Percentiles rank a stretch among this genome's conserved stretches.
These are phyloP conservation scores for Agelastica alni DNA, from an alignment of 2,888 invertebrate species.

Conservation along the genomic window DNA sequence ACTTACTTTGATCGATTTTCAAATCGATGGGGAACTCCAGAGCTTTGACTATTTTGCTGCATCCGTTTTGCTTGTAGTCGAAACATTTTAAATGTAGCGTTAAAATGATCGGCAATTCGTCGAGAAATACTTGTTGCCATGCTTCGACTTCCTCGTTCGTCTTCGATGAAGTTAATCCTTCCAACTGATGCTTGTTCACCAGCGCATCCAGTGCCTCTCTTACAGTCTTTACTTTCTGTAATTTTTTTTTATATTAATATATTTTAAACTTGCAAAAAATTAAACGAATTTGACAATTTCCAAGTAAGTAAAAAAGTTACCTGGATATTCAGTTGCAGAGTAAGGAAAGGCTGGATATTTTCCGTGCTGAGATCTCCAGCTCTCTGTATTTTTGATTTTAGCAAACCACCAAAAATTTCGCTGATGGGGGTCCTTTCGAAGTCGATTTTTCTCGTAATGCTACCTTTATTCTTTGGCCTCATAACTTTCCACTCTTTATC, in stretches of 20 bases:
- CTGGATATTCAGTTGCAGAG: slow-evolving; percentile 92
- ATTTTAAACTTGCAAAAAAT: no score
- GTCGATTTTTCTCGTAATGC: slow-evolving; percentile 83
- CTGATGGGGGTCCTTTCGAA: slow-evolving; percentile 86
- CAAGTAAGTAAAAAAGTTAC: slow-evolving; percentile 61
- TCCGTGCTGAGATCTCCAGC: slow-evolving; percentile 80
- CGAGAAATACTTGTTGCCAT: slow-evolving; percentile 87
- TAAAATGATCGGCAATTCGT: slow-evolving; percentile 86
- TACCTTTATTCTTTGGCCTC: slow-evolving; percentile 85
- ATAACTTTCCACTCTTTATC: slow-evolving; percentile 79
- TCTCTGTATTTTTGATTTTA: slow-evolving; percentile 80
- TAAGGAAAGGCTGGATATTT: slow-evolving; percentile 94
- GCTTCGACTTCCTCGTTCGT: slow-evolving; percentile 84
- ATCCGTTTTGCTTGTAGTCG: slow-evolving; percentile 82
- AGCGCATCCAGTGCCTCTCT: slow-evolving; percentile 86
- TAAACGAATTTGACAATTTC: no score
- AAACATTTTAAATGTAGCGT: slow-evolving; percentile 94
- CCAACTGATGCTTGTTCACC: slow-evolving; percentile 81
- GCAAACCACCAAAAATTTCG: slow-evolving; percentile 90
- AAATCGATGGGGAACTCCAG: slow-evolving; percentile 88
- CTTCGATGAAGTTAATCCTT: slow-evolving; percentile 82
- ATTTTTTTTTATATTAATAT: no score
- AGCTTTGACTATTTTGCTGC: slow-evolving; percentile 89
- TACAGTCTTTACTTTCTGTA: slow-evolving; percentile 84
- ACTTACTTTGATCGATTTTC: slow-evolving; percentile 86